Evolutionary conservation across 2,797 vertebrate genomes (phyloP).

Genomic region (Menidia menidia): DNA sequence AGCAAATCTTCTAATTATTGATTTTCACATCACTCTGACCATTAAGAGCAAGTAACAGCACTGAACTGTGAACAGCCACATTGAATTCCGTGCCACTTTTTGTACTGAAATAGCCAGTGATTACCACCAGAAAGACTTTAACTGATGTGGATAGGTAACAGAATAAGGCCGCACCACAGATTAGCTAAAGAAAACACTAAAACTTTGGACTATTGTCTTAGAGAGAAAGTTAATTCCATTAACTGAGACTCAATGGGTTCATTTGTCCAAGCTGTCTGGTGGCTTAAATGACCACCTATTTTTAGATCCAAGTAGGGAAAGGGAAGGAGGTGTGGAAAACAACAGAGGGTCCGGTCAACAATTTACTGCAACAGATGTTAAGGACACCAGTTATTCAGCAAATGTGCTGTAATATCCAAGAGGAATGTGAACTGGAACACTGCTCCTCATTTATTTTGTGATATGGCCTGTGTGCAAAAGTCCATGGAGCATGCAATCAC

Average conservation of each 20-base stretch:
- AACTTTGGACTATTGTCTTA: slow-evolving; percentile 15
- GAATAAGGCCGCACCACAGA: not conserved
- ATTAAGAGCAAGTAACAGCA: slow-evolving; percentile 32
- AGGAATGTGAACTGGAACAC: not conserved
- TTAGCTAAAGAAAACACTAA: slow-evolving; percentile 23
- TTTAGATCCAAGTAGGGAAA: slow-evolving; percentile 57
- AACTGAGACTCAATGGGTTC: slow-evolving; percentile 52
- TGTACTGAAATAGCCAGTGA: slow-evolving; percentile 15
- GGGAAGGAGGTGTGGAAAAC: slow-evolving; percentile 33
- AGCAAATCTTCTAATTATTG: slow-evolving; percentile 3
- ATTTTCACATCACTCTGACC: slow-evolving; percentile 44
- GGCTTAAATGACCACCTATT: slow-evolving; percentile 67
- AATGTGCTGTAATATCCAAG: not conserved
- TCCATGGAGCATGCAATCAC: slow-evolving; percentile 16
- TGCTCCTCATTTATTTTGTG: not conserved
- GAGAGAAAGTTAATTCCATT: slow-evolving; percentile 55
- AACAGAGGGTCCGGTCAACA: slow-evolving; percentile 44
- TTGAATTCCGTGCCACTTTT: slow-evolving; percentile 55
- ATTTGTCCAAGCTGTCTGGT: slow-evolving; percentile 58
- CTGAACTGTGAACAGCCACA: slow-evolving; percentile 41
- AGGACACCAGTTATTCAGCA: not conserved
- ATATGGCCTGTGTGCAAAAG: not conserved
- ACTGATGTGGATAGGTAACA: not conserved
- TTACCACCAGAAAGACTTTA: not conserved
- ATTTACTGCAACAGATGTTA: slow-evolving; percentile 37